Evolutionary conservation across 2,797 vertebrate species (phyloP).

Genomic region (Leptatherina wallacei): DNA sequence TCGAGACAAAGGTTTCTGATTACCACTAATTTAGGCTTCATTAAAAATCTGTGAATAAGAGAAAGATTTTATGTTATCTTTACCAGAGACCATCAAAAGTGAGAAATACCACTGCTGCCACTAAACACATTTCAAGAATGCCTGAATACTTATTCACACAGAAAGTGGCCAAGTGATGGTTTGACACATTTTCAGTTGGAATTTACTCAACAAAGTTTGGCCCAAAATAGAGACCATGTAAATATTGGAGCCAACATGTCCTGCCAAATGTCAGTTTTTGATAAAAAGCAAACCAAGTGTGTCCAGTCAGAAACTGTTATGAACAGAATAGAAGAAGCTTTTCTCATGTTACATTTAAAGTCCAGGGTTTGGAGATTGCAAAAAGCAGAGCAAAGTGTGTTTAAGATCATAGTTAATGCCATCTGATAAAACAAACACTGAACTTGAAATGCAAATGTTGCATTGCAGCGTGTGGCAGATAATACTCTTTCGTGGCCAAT

Average conservation of each 20-base stretch:
- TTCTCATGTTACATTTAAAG: constrained; percentile 6
- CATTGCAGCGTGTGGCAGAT: constrained; percentile 24
- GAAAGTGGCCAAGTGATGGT: constrained; percentile 41
- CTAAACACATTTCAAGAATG: constrained; percentile 31
- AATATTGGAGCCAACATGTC: constrained; percentile 32
- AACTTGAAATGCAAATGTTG: constrained; percentile 23
- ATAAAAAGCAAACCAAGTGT: constrained; percentile 42
- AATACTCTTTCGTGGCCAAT: constrained; percentile 55
- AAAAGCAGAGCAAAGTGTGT: not conserved
- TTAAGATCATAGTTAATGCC: constrained; percentile 3
- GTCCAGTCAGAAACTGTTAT: constrained; percentile 16
- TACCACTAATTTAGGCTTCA: constrained; percentile 23
- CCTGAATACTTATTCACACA: constrained; percentile 27
- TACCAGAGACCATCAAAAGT: constrained; percentile 5
- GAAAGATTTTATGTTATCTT: constrained; percentile 15
- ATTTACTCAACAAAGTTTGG: constrained; percentile 34
- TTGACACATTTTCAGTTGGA: constrained; percentile 45
- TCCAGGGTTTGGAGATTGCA: not conserved
- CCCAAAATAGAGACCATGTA: constrained; percentile 45
- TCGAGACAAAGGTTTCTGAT: constrained; percentile 33
- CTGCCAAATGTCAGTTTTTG: constrained; percentile 43
- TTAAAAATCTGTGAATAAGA: constrained; percentile 12
- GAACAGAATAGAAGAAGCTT: constrained; percentile 1
- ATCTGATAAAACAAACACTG: constrained; percentile 16
- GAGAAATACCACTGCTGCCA: constrained; percentile 11